Conservation (phyloP, 2,797 vertebrate genomes). For the Chanos chanos region DNA sequence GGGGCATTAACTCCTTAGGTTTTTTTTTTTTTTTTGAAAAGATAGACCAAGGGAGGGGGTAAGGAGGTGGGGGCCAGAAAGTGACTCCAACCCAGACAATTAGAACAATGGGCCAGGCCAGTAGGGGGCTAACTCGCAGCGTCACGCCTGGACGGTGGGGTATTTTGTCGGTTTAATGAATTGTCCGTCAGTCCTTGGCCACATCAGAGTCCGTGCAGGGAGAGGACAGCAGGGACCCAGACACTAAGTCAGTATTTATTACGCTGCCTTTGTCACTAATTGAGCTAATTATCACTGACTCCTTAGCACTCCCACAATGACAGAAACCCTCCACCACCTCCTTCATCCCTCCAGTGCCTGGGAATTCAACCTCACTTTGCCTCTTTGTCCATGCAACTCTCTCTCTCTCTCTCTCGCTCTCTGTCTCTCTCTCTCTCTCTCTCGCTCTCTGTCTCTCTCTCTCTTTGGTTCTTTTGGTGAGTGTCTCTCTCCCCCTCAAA, state of each 20-base stretch:
- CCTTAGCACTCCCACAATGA: conserved; percentile 94
- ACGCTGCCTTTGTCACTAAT: conserved; percentile 99
- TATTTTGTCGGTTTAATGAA: conserved; percentile 99
- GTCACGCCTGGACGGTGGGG: conserved; percentile 98
- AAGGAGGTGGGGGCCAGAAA: conserved; percentile 76
- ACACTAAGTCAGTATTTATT: conserved; percentile 99
- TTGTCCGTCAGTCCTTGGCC: conserved; percentile 98
- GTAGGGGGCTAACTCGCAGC: conserved; percentile 97
- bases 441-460: conserved; percentile 9
- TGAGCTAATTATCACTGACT: conserved; percentile 99
- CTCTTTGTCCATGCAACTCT: conserved; percentile 50
- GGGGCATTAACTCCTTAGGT: conserved; percentile 77
- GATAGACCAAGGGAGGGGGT: conserved; percentile 63
- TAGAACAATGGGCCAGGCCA: conserved; percentile 92
- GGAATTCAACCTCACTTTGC: conserved; percentile 65
- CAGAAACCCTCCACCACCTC: conserved; percentile 56
- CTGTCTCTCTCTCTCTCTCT: conserved; percentile 34
- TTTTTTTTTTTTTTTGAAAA: conserved; percentile 65
- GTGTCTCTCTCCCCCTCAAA: no score
- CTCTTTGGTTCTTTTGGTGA: conserved; percentile 13
- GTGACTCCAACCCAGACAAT: conserved; percentile 86
- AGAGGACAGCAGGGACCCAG: conserved; percentile 98
- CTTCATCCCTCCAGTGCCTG: conserved; percentile 65
- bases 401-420: conserved; percentile 24
- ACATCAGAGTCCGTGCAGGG: conserved; percentile 88